Evolutionary conservation across 2,888 invertebrate genomes (phyloP), one percentile per base, ranked within the genome.

Genomic region (Orthosia incerta): DNA sequence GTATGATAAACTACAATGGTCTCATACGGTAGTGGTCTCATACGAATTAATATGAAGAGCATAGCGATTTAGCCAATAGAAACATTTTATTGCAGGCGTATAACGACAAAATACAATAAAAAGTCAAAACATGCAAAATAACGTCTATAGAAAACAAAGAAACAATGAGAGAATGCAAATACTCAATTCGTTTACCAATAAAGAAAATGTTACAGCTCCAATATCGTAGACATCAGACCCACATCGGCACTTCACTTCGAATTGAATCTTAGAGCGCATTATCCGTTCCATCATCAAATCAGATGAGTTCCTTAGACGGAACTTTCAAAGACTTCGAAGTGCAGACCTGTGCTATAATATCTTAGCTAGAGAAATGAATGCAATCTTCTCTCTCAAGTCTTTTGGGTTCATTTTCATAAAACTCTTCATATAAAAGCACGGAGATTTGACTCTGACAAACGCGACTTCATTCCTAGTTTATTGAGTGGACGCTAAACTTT

Each of bases 361-460:
- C 65, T 53, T 56, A 51, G 70, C 57, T 46, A 61, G 50, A 76
- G 71, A 61, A 82, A 75, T 80, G 75, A 80, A 83, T 75, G 80
- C 80, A 83, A 81, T 81, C 71, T 83, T 71, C 80, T 59, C 59
- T 45, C 55, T 18, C 39, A 65, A 68, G 50, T 61, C 65, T 83
- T 79, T 82, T 74, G 53, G 67, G 57, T 80, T 83, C 68, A 83
- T 81, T 81, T 80, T 75, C 68, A 79, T 71, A 80, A 75, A 83
- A 83, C 75, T 83, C 67, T 81, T 75, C 57, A 82, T 83, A 79
- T 79, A 83, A 74, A 79, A 71, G 70, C 64, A 59, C 50, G 51
- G 45, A 55, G 84, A 83, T 83, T 80, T 80, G 80, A 83, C 70
- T 81, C 68, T 71, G 75, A 79, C 71, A 79, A 83, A 81, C 80